Base-by-base conservation (phyloP, 2,888 invertebrate species). In the Diaperis boleti region DNA sequence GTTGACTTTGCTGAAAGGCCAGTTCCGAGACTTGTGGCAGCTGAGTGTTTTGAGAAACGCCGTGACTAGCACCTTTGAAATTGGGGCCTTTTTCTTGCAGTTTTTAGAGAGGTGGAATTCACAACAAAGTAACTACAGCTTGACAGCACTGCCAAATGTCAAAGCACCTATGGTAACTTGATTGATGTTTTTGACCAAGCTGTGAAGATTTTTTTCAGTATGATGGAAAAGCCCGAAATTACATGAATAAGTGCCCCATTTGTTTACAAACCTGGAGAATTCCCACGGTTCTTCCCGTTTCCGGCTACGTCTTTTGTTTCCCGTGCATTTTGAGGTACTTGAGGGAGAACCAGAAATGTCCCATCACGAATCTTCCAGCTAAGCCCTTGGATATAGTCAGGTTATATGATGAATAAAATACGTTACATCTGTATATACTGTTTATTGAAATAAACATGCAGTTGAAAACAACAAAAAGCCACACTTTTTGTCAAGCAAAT, bases 261-360 rank as follows among this genome's bases (percentile, higher is more conserved):
- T 95, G 95, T 75, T 80, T 87, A 50, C 88, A 88, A 78, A 76
- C 82, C 7, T 87, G 93, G 82, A 85, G 85, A 72, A 90, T 91
- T 71, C 93, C 94, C 31, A 92, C 94, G 0, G 91, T 86, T 44
- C 81, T 94, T 57, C 85, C 89, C 0, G 88, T 91, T 0, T 92
- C 92, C 2, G 94, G 94, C 3, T 92, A 90, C 78, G 89, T 94
- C 39, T 96, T 90, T 82, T 96, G 95, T 80, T 95, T 94, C 83
- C 85, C 87, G 49, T 96, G 95, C 78, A 91, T 95, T 64, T 84
- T 89, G n/a, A 86, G 85, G 0, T 86, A 89, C 75, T 78, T 96
- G 68, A 85, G 87, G 52, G 81, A 84, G 42, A 79, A 84, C 60
- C 82, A 83, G 55, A 81, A 82, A 39, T 96, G 96, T 74, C 95